Conservation (phyloP, 2,888 invertebrate species). For the Alentia gelatinosa region DNA sequence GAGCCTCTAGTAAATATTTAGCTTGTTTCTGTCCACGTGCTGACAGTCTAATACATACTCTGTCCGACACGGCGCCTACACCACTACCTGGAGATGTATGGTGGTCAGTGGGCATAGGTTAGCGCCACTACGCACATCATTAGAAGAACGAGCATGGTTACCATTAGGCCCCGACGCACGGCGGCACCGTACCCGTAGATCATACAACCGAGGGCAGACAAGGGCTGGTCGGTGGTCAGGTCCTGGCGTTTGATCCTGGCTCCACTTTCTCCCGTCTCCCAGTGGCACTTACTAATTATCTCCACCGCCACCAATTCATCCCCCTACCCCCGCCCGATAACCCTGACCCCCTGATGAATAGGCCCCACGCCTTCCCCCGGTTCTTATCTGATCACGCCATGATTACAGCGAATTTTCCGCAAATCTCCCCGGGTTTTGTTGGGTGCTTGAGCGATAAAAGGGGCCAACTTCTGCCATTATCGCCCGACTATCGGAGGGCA, state of each 20-base stretch:
- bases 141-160: not conserved
- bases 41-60: not conserved
- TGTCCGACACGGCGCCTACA: not conserved
- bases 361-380: not conserved
- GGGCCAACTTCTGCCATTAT: not conserved
- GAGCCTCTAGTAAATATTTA: too few relatives aligned
- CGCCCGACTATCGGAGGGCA: not conserved
- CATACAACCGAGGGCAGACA: not conserved
- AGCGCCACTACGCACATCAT: not conserved
- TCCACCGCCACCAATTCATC: not conserved
- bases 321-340: not conserved
- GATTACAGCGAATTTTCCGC: not conserved
- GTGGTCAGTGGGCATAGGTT: not conserved
- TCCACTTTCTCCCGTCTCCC: not conserved
- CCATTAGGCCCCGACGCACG: not conserved
- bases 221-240: not conserved
- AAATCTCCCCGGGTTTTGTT: constrained; percentile 8
- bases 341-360: not conserved
- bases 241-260: not conserved
- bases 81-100: not conserved
- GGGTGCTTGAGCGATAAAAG: not conserved
- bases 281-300: not conserved
- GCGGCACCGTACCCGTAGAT: not conserved
- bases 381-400: not conserved
- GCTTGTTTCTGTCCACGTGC: not conserved